These are phyloP conservation scores for Catharus minimus DNA, from an alignment of 2,113 vertebrate genomes.

Conservation along the genomic window DNA sequence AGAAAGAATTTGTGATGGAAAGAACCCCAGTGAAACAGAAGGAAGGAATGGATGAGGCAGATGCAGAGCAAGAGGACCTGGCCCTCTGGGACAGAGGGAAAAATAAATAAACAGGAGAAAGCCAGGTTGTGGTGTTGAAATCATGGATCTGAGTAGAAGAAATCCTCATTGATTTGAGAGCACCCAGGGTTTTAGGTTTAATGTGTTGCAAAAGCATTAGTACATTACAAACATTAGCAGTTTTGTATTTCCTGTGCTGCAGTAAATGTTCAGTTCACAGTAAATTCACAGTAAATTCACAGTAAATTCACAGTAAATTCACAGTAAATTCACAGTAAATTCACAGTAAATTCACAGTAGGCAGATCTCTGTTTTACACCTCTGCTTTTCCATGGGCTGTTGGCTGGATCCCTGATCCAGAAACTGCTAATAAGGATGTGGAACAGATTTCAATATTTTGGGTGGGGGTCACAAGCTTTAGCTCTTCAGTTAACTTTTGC, in stretches of 20 bases:
- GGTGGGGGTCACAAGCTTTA: background rate
- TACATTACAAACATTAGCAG: rapidly evolving
- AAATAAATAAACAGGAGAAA: background rate
- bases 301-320: no score
- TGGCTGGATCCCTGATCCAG: background rate
- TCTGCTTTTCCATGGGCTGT: background rate
- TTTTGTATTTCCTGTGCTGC: rapidly evolving
- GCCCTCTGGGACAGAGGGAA: background rate
- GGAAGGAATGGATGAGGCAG: background rate
- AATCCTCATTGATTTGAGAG: background rate
- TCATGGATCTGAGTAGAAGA: background rate
- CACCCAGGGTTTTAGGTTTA: background rate
- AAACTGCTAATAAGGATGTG: background rate
- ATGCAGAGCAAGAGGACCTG: background rate
- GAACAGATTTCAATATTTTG: background rate
- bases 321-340: background rate
- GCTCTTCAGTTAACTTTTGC: background rate
- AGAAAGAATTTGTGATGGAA: background rate
- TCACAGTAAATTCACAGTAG: background rate
- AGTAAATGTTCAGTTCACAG: rapidly evolving
- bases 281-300: no score
- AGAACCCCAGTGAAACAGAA: background rate
- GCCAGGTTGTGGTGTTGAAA: background rate
- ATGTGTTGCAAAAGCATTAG: background rate
- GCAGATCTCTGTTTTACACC: background rate